Conservation (phyloP, 2,888 invertebrate genomes). For the Dorcus hopei region DNA sequence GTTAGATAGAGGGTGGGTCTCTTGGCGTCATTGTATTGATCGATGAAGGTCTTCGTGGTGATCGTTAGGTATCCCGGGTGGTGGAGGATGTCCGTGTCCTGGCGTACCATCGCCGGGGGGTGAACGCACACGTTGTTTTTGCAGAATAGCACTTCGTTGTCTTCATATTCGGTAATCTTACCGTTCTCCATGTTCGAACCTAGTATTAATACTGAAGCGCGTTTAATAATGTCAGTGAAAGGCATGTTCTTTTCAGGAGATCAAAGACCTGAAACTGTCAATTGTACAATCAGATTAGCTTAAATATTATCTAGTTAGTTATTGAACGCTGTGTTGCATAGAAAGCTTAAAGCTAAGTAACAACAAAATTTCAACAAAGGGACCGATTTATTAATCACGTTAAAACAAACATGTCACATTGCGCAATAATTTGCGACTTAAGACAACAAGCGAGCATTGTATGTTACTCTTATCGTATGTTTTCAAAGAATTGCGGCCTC, state of each 20-base stretch:
- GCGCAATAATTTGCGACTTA: too few relatives aligned
- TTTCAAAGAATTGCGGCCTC: too few relatives aligned
- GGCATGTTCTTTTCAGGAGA: conserved; percentile 58
- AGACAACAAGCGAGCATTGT: too few relatives aligned
- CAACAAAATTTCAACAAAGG: too few relatives aligned
- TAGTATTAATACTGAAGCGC: conserved; percentile 76
- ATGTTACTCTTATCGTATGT: too few relatives aligned
- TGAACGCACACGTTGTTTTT: conserved; percentile 98
- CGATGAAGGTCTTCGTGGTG: conserved; percentile 75
- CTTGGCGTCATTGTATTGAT: conserved; percentile 72
- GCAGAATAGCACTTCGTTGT: conserved; percentile 83
- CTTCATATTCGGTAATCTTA: conserved; percentile 66
- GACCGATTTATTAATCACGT: too few relatives aligned
- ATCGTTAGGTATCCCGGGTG: conserved; percentile 91
- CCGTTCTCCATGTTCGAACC: conserved; percentile 62
- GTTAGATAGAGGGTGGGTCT: conserved; percentile 82
- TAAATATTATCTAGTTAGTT: too few relatives aligned
- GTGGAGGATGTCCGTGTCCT: conserved; percentile 80
- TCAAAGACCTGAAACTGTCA: too few relatives aligned
- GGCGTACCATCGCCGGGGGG: conserved; percentile 80
- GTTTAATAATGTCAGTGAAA: conserved; percentile 70
- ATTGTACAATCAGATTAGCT: too few relatives aligned
- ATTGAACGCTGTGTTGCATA: too few relatives aligned
- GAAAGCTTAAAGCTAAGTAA: too few relatives aligned
- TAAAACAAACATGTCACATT: too few relatives aligned